Evolutionary conservation across 2,113 vertebrate species (phyloP), one percentile per base, ranked within the genome.

Genomic region (Platysteira castanea): DNA sequence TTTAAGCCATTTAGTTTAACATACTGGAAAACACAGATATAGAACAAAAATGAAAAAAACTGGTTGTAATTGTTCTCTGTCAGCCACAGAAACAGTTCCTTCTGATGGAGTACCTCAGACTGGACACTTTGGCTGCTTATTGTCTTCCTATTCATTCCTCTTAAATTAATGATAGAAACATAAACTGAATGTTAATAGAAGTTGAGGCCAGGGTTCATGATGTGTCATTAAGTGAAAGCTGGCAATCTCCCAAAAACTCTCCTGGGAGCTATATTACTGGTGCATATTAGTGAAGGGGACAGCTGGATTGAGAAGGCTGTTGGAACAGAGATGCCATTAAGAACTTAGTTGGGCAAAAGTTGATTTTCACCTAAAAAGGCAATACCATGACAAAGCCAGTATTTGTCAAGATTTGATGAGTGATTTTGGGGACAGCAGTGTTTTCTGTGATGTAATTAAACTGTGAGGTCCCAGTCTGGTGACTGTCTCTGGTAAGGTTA

Each of bases 141-240:
- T 84, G 44, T 83, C 77, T 82, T 95, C 87, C 84, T 96, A 56
- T 97, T 96, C 96, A 91, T 97, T 96, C 81, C 73, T 96, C 84
- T 84, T 90, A 91, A 89, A 97, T 96, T 97, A 94, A 96, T 96
- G 67, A 75, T 28, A 61, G 63, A 84, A 90, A 56, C 78, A 73
- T 95, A 89, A 70, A 88, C 95, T 90, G 94, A 97, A 96, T 98
- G 69, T 94, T 95, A 96, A 96, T 90, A 95, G 91, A 69, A 93
- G 33, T 13, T 81, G 84, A 90, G 90, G 93, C 89, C 75, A 94
- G 75, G 50, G 93, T 96, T 93, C 63, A 87, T 0, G 39, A 87
- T 35, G 76, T 97, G 91, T 95, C 41, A 18, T 95, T 96, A 96
- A 95, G 75, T 87, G 80, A 95, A 93, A 95, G 77, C 87, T 95